Evolutionary conservation across 1,140 invertebrate species (phyloP).

Genomic region (Sycobia sp.): DNA sequence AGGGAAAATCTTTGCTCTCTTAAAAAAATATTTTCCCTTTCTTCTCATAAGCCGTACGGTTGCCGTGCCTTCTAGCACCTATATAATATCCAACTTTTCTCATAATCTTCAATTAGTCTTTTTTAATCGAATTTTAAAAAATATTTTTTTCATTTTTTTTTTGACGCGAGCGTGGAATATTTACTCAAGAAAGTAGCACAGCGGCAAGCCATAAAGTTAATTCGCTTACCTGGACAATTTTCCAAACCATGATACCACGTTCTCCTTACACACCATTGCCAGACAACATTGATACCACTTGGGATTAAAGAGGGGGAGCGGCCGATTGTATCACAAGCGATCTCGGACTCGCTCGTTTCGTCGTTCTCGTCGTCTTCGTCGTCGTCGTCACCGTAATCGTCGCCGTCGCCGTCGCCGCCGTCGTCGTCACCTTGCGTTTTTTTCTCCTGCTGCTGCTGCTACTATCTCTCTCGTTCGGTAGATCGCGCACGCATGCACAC

Average conservation of each 20-base stretch:
- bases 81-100: constrained; percentile 3
- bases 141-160: too few relatives aligned
- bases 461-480: constrained; percentile 1
- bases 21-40: too few relatives aligned
- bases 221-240: constrained; percentile 68
- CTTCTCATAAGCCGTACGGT: too few relatives aligned
- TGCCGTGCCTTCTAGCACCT: constrained; percentile 4
- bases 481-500: constrained; percentile 1
- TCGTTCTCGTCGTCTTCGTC: constrained; percentile 2
- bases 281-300: constrained; percentile 71
- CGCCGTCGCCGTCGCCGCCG: neutral
- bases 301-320: constrained; percentile 20
- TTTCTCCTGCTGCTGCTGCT: neutral
- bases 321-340: constrained; percentile 23
- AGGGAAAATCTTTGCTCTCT: too few relatives aligned
- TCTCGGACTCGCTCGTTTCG: constrained; percentile 19
- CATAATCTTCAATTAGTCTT: too few relatives aligned
- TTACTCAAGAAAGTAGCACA: too few relatives aligned
- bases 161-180: too few relatives aligned
- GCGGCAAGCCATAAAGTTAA: too few relatives aligned
- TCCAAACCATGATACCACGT: constrained; percentile 92
- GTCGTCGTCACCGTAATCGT: constrained; percentile 6
- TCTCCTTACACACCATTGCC: constrained; percentile 94
- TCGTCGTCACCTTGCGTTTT: too few relatives aligned
- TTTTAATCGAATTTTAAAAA: too few relatives aligned